Evolutionary conservation across 2,888 invertebrate genomes (phyloP).

Genomic region (Muschampia plurimacula): DNA sequence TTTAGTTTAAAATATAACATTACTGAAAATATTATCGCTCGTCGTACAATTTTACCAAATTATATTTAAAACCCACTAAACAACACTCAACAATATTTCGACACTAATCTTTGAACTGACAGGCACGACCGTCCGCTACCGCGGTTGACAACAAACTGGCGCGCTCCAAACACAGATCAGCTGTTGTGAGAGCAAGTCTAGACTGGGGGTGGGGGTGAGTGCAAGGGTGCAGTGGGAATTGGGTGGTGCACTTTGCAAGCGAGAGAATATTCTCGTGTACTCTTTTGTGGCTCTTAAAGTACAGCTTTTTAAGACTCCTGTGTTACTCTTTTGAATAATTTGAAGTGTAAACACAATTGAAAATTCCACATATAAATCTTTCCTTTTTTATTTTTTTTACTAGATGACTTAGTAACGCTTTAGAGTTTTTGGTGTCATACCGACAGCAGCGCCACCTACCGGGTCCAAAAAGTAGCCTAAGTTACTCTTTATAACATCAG

Average conservation of each 20-base stretch:
- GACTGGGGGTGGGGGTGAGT: slow-evolving; percentile 34
- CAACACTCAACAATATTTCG: not conserved
- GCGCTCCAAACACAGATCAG: slow-evolving; percentile 45
- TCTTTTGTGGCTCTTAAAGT: not conserved
- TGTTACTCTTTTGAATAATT: not conserved
- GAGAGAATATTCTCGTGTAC: not conserved
- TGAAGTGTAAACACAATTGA: too few species aligned
- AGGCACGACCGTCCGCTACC: slow-evolving; percentile 46
- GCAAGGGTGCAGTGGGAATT: slow-evolving; percentile 11
- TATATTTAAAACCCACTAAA: not conserved
- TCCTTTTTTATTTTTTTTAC: too few species aligned
- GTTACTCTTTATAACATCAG: too few species aligned
- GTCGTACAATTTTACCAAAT: not conserved
- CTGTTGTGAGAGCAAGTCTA: slow-evolving; percentile 43
- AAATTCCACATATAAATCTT: too few species aligned
- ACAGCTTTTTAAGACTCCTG: not conserved
- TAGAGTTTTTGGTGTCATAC: too few species aligned
- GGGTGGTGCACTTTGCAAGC: slow-evolving; percentile 1
- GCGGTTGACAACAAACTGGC: slow-evolving; percentile 48
- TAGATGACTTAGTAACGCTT: too few species aligned
- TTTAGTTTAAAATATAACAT: not conserved
- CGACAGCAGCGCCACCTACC: too few species aligned
- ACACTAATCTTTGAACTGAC: not conserved
- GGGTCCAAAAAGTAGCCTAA: too few species aligned
- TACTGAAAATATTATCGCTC: too few species aligned